A percentile compares a stretch with the other conserved stretches of the same genome.
These are phyloP conservation scores for Diplogasteroides magnus DNA, from an alignment of 1,140 invertebrate species.

Conservation along the genomic window DNA sequence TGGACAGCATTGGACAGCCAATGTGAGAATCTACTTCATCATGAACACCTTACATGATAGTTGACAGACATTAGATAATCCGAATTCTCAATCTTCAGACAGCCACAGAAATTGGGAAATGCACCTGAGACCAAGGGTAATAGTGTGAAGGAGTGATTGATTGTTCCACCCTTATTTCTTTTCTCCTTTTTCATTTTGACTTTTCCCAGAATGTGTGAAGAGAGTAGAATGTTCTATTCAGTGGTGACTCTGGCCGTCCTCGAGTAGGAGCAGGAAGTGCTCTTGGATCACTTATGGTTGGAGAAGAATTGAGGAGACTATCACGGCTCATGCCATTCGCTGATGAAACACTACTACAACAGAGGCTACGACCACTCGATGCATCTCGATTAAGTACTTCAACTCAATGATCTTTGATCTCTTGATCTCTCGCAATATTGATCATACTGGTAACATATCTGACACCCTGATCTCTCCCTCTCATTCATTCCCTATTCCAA, in stretches of 20 bases:
- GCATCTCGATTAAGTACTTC: neutral
- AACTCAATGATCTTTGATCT: too few relatives aligned
- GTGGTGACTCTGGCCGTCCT: too few relatives aligned
- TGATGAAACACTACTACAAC: neutral
- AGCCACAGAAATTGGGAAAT: too few relatives aligned
- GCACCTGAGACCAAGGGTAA: neutral
- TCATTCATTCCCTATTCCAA: too few relatives aligned
- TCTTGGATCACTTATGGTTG: neutral
- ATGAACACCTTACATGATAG: constrained; percentile 3
- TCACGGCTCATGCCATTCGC: neutral
- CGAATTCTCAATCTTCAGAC: constrained; percentile 12
- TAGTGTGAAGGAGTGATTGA: neutral
- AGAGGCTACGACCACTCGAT: neutral
- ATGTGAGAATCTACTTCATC: constrained; percentile 9
- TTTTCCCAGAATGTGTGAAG: too few relatives aligned
- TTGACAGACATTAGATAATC: constrained; percentile 1
- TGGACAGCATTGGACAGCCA: constrained; percentile 8
- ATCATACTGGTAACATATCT: too few relatives aligned
- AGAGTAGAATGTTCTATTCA: too few relatives aligned
- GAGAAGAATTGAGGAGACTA: neutral
- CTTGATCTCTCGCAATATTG: too few relatives aligned
- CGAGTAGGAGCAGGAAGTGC: neutral
- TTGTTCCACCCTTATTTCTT: neutral
- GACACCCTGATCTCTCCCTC: too few relatives aligned
- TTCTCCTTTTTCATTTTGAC: constrained; percentile 4